Percentiles rank a stretch among this genome's conserved stretches.
These are phyloP conservation scores for Uromys caudimaculatus DNA, from an alignment of 2,797 vertebrate species.

Conservation along the genomic window DNA sequence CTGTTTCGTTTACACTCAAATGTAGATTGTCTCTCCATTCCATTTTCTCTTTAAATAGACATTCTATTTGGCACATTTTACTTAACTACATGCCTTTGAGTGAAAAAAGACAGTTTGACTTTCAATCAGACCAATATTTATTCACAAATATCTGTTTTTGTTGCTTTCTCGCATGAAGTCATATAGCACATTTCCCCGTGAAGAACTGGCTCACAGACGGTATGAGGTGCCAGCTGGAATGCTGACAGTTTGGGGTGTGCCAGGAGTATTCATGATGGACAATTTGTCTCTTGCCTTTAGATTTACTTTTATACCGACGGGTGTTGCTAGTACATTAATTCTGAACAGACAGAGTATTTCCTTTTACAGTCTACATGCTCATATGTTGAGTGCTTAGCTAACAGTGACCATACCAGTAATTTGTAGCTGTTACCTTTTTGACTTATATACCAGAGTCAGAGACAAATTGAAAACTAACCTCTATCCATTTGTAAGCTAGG, in stretches of 20 bases:
- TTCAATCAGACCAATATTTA: conserved; percentile 89
- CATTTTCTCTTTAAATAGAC: conserved; percentile 71
- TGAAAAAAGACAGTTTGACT: conserved; percentile 82
- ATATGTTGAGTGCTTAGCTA: conserved; percentile 48
- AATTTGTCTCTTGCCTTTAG: conserved; percentile 54
- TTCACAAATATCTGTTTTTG: conserved; percentile 90
- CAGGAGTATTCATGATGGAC: conserved; percentile 86
- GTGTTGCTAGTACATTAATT: conserved; percentile 44
- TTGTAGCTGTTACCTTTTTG: background rate
- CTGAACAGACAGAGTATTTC: background rate
- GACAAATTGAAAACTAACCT: background rate
- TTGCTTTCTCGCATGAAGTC: conserved; percentile 88
- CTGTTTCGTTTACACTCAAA: conserved; percentile 72
- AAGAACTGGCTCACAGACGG: conserved; percentile 86
- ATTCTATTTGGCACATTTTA: conserved; percentile 69
- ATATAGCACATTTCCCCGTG: conserved; percentile 86
- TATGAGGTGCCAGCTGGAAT: conserved; percentile 87
- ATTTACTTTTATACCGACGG: background rate
- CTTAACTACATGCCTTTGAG: conserved; percentile 65
- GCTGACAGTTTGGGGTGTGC: conserved; percentile 87
- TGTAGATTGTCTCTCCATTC: conserved; percentile 61
- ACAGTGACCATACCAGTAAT: background rate
- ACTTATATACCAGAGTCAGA: background rate
- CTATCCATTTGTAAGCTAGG: background rate
- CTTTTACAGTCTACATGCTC: background rate